Conservation (phyloP, 2,113 vertebrate genomes). For the Dascyllus trimaculatus region DNA sequence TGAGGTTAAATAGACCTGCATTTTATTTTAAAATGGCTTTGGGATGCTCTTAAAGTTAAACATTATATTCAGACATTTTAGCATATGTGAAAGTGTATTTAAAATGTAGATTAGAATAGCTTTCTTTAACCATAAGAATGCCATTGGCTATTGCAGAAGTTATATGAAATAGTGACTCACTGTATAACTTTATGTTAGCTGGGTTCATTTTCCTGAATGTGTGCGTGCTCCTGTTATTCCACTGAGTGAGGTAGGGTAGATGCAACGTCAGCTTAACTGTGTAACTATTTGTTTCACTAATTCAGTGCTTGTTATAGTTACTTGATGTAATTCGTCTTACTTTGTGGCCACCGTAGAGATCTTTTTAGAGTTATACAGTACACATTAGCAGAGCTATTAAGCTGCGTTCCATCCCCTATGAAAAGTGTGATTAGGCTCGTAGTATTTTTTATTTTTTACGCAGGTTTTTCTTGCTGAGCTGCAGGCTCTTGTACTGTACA, state of each 20-base stretch:
- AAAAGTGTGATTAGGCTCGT: slow-evolving; percentile 22
- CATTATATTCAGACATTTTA: not conserved
- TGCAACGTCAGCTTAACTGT: slow-evolving; percentile 23
- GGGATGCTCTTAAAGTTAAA: not conserved
- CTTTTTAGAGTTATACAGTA: slow-evolving; percentile 17
- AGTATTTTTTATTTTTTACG: slow-evolving; percentile 13
- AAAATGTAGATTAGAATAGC: not conserved
- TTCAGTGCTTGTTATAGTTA: slow-evolving; percentile 38
- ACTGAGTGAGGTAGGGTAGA: slow-evolving; percentile 20
- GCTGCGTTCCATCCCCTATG: slow-evolving; percentile 2
- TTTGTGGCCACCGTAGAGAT: slow-evolving; percentile 18
- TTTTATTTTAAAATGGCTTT: slow-evolving; percentile 14
- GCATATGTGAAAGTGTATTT: not conserved
- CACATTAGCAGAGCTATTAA: slow-evolving; percentile 43
- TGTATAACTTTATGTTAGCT: not conserved
- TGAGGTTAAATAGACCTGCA: slow-evolving; percentile 1
- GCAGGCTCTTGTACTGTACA: slow-evolving; percentile 17
- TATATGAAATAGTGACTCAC: not conserved
- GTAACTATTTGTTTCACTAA: slow-evolving; percentile 54
- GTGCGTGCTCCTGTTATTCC: not conserved
- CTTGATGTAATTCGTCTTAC: slow-evolving; percentile 29
- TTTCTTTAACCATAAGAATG: no score
- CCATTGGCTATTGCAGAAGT: not conserved
- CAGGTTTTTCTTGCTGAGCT: slow-evolving; percentile 22
- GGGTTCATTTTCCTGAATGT: slow-evolving; percentile 3